Evolutionary conservation across 2,797 vertebrate species (phyloP).

Genomic region (Danio kyathit): DNA sequence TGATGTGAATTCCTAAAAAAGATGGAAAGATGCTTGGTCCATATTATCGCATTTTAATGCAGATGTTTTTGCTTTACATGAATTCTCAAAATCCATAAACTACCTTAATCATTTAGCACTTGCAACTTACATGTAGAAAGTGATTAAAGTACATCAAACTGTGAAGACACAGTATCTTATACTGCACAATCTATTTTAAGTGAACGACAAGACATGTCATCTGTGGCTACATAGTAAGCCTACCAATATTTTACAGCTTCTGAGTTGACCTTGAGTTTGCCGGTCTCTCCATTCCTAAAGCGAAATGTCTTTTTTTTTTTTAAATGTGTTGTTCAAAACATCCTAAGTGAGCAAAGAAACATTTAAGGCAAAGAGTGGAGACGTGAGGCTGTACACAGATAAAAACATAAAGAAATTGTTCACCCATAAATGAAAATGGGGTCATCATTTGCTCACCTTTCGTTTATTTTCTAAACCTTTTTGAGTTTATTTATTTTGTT

Average conservation of each 20-base stretch:
- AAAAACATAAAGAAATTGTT: not conserved
- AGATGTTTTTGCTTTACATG: not conserved
- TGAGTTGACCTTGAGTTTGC: conserved; percentile 30
- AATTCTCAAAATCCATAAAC: not conserved
- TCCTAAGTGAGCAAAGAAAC: conserved; percentile 31
- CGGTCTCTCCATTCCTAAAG: conserved; percentile 1
- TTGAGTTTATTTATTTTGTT: no score
- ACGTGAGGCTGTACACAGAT: conserved; percentile 6
- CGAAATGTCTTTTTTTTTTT: conserved; percentile 10
- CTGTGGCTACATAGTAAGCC: conserved; percentile 8
- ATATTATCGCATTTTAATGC: conserved; percentile 15
- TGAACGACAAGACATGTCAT: conserved; percentile 26
- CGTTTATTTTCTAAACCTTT: no score
- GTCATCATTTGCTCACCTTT: no score
- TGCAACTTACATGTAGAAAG: not conserved
- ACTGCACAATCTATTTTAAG: conserved; percentile 5
- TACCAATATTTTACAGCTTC: conserved; percentile 32
- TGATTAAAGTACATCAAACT: conserved; percentile 21
- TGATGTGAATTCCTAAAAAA: not conserved
- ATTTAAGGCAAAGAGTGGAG: conserved; percentile 39
- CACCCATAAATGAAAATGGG: no score
- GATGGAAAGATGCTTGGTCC: not conserved
- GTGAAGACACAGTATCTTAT: conserved; percentile 13
- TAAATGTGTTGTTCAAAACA: conserved; percentile 27
- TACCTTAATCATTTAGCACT: not conserved